Percentiles rank a stretch among this genome's conserved stretches.
Evolutionary conservation across 64 coral and sea anemone species (phyloP).

Genomic region (Astreopora myriophthalma): DNA sequence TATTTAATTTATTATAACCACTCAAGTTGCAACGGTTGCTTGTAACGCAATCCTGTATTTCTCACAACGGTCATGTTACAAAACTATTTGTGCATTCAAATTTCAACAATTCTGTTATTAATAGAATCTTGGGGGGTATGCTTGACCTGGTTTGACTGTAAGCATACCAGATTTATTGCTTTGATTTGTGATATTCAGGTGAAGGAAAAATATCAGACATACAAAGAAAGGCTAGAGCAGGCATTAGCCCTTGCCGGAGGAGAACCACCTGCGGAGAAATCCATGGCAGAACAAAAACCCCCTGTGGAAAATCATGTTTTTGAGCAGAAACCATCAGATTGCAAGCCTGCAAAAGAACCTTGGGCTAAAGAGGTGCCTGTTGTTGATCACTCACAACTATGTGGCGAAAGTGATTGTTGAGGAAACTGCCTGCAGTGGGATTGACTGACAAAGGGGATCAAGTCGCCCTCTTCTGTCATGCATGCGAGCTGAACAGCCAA

Average conservation of each 20-base stretch:
- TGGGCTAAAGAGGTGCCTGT: neutral
- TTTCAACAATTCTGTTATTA: no score
- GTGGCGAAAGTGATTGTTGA: neutral
- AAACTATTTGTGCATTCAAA: no score
- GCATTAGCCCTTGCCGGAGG: conserved; percentile 44
- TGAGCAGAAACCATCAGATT: neutral
- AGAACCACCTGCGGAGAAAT: neutral
- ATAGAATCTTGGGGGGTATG: no score
- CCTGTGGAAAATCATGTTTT: neutral
- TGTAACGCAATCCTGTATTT: no score
- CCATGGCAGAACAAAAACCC: neutral
- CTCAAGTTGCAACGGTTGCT: no score
- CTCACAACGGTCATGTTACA: no score
- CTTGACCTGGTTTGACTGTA: no score
- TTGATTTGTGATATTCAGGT: conserved; percentile 3
- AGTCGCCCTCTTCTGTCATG: no score
- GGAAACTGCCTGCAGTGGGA: neutral
- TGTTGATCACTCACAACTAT: neutral
- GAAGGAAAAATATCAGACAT: conserved; percentile 78
- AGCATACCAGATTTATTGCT: neutral
- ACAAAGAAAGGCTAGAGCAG: conserved; percentile 83
- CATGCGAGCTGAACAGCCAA: no score
- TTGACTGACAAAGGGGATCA: no score
- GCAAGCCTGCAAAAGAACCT: neutral
- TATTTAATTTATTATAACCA: no score